Evolutionary conservation across 2,888 invertebrate species (phyloP).

Genomic region (Pandemis heparana): DNA sequence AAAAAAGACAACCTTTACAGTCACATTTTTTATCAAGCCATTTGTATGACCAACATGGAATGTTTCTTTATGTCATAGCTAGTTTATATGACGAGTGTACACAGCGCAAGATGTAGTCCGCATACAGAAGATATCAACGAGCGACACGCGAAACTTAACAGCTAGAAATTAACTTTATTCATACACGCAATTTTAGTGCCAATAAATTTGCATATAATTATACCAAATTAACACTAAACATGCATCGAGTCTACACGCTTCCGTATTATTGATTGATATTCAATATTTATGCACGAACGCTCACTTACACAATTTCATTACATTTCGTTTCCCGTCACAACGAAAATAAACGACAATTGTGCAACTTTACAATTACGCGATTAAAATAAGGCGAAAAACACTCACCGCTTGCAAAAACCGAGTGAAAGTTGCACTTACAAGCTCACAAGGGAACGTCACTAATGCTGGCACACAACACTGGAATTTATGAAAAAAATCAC

Average conservation of each 20-base stretch:
- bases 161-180: conserved; percentile 13
- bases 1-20: no score
- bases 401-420: conserved; percentile 79
- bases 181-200: neutral
- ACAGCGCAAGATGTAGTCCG: conserved; percentile 23
- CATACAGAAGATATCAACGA: conserved; percentile 80
- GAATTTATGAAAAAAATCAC: conserved; percentile 52
- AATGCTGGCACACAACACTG: conserved; percentile 75
- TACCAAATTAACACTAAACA: conserved; percentile 4
- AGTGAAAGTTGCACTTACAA: conserved; percentile 69
- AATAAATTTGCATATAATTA: conserved; percentile 17
- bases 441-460: conserved; percentile 61
- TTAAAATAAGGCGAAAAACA: conserved; percentile 73
- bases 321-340: conserved; percentile 7
- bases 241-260: conserved; percentile 11
- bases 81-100: neutral
- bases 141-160: conserved; percentile 46
- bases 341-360: conserved; percentile 59
- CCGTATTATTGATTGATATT: conserved; percentile 19
- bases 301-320: conserved; percentile 14
- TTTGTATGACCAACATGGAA: neutral
- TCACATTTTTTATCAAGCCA: no score
- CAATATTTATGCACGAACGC: conserved; percentile 43
- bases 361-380: conserved; percentile 54
- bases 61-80: neutral